These are phyloP conservation scores for Tiliqua scincoides DNA, from an alignment of 2,113 vertebrate genomes.

Conservation along the genomic window DNA sequence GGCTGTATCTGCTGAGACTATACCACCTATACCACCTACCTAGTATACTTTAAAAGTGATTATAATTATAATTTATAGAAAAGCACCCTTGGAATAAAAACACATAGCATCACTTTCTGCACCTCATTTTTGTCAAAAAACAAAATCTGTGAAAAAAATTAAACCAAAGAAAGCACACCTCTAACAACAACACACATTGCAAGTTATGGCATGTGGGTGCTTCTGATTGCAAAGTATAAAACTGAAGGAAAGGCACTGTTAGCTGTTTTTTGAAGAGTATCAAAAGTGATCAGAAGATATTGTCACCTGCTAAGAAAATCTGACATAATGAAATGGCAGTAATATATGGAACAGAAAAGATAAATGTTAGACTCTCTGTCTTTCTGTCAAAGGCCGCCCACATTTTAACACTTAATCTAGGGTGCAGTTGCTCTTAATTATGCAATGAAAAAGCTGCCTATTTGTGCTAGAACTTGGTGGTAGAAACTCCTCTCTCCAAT, in stretches of 20 bases:
- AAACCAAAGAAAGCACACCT: too few relatives aligned
- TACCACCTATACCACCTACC: too few relatives aligned
- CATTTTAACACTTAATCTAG: background rate
- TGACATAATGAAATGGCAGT: background rate
- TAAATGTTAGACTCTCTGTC: background rate
- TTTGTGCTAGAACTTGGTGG: background rate
- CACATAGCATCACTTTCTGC: too few relatives aligned
- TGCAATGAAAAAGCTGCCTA: background rate
- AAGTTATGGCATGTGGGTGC: background rate
- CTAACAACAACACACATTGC: background rate
- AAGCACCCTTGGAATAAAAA: too few relatives aligned
- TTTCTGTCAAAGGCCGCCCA: background rate
- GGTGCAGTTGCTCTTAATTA: background rate
- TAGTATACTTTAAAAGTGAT: too few relatives aligned
- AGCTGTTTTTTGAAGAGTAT: background rate
- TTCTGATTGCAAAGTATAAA: background rate
- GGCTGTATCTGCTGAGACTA: too few relatives aligned
- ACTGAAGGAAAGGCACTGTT: background rate
- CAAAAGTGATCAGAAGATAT: background rate
- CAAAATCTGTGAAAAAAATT: too few relatives aligned
- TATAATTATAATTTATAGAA: too few relatives aligned
- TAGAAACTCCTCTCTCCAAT: background rate
- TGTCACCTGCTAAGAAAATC: background rate
- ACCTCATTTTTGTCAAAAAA: too few relatives aligned
- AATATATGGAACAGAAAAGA: background rate